These are phyloP conservation scores for Acronicta alni DNA, from an alignment of 2,888 invertebrate genomes.

Conservation along the genomic window DNA sequence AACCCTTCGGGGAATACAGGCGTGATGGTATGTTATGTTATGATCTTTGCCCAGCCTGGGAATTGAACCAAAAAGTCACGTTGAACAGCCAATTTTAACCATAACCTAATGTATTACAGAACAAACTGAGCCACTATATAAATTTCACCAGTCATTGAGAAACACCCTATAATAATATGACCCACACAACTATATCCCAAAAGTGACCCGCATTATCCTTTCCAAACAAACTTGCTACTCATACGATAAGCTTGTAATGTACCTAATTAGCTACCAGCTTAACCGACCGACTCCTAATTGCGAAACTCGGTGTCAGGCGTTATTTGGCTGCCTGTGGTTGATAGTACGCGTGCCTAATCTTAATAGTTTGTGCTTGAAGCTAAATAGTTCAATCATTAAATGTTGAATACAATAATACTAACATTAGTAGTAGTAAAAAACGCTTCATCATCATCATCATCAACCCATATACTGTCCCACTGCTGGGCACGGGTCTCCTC, in stretches of 20 bases:
- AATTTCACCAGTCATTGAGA: not conserved
- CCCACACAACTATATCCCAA: slow-evolving; percentile 9
- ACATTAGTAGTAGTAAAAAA: too few species aligned
- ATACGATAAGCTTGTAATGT: slow-evolving; percentile 46
- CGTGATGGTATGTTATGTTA: too few species aligned
- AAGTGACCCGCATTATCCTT: slow-evolving; percentile 25
- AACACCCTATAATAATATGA: not conserved
- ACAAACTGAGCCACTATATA: not conserved
- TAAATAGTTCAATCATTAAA: not conserved
- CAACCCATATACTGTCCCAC: too few species aligned
- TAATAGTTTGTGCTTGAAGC: slow-evolving; percentile 13
- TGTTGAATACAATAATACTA: too few species aligned
- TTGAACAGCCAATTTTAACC: too few species aligned
- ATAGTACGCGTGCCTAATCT: not conserved
- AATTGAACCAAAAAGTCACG: too few species aligned
- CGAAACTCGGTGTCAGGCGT: slow-evolving; percentile 36
- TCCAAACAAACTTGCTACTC: slow-evolving; percentile 24
- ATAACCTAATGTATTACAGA: too few species aligned
- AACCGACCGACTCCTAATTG: slow-evolving; percentile 35
- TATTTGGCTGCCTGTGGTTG: slow-evolving; percentile 10
- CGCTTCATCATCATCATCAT: too few species aligned
- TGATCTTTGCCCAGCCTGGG: too few species aligned
- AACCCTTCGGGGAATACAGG: too few species aligned
- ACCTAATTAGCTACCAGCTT: slow-evolving; percentile 39
- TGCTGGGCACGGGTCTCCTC: too few species aligned